phyloP scores from a whole-genome alignment of 2,113 vertebrate species.

The Sander vitreus region DNA sequence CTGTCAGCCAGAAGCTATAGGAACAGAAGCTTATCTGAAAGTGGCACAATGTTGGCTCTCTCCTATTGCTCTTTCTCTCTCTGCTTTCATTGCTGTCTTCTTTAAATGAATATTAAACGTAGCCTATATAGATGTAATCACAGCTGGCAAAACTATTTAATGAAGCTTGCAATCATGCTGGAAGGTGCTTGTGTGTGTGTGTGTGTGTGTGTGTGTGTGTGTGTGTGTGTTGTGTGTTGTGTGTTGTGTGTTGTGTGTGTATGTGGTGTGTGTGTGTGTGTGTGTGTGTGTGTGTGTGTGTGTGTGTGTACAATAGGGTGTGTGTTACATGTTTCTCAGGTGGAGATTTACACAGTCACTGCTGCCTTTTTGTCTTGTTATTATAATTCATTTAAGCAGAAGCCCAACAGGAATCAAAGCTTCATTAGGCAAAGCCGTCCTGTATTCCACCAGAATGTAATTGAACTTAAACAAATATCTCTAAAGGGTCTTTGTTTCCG shows the following conservation, averaged over 20 bases:
- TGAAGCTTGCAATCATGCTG: conserved; percentile 6
- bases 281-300: neutral
- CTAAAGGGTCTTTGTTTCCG: neutral
- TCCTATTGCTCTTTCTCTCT: too few species aligned
- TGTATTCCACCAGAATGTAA: conserved; percentile 51
- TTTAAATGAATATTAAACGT: neutral
- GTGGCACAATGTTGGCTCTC: too few species aligned
- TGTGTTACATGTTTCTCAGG: neutral
- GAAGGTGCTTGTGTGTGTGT: neutral
- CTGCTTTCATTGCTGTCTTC: neutral
- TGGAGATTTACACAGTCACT: conserved; percentile 25
- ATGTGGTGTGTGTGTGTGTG: neutral
- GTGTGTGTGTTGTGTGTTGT: neutral
- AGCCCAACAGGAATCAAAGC: conserved; percentile 17
- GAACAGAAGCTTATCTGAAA: neutral
- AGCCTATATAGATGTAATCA: neutral
- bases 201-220: neutral
- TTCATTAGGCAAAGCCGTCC: conserved; percentile 61
- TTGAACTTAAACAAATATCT: conserved; percentile 56
- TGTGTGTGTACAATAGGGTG: too few species aligned
- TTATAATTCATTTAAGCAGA: conserved; percentile 58
- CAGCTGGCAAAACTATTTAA: neutral
- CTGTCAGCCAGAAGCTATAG: neutral
- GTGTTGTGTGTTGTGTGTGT: neutral
- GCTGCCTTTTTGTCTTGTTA: conserved; percentile 28